Conservation (phyloP, 2,888 invertebrate species). For the Cylindroiulus punctatus region DNA sequence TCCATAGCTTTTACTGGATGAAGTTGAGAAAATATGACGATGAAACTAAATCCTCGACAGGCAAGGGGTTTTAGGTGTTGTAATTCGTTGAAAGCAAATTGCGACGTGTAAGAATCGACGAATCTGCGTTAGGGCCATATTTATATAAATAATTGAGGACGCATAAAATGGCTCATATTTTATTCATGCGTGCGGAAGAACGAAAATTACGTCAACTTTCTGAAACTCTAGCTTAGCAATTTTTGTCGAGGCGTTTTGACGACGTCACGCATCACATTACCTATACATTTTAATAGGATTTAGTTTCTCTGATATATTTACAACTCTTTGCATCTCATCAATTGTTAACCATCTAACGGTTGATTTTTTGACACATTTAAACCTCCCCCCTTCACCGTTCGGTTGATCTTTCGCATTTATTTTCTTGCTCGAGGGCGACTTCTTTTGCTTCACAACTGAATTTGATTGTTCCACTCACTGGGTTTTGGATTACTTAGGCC, state of each 20-base stretch:
- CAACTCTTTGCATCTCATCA: conserved; percentile 45
- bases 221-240: not conserved
- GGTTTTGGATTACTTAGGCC: conserved; percentile 34
- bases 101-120: conserved; percentile 21
- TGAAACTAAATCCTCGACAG: conserved; percentile 10
- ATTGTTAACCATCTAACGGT: conserved; percentile 11
- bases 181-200: not conserved
- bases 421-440: not conserved
- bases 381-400: too few species aligned
- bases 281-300: conserved; percentile 23
- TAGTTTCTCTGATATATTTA: conserved; percentile 23
- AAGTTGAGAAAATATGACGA: not conserved
- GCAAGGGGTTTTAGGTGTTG: not conserved
- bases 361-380: conserved; percentile 38
- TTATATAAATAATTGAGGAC: conserved; percentile 32
- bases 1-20: not conserved
- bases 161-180: conserved; percentile 43
- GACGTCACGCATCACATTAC: not conserved
- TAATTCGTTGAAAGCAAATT: not conserved
- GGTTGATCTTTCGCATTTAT: conserved; percentile 45
- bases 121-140: conserved; percentile 9
- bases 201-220: not conserved
- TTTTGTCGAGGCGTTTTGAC: not conserved
- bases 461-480: conserved; percentile 39
- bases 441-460: conserved; percentile 23